phyloP scores from a whole-genome alignment of 2,113 vertebrate species.

The Thomomys bottae region DNA sequence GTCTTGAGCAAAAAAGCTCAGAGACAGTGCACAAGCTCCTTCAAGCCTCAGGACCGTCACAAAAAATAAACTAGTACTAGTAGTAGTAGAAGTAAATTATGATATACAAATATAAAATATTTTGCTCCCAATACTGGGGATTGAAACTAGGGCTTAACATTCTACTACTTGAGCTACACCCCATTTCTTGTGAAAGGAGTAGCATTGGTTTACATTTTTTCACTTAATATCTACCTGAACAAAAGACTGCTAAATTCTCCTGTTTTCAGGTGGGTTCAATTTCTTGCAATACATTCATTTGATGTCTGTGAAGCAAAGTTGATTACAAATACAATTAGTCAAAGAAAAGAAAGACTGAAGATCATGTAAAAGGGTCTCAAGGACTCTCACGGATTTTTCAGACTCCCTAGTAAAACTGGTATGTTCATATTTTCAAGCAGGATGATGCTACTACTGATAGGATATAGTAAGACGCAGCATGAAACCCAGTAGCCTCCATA shows the following conservation, averaged over 20 bases:
- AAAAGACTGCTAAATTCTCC: background rate
- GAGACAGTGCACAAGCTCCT: no score
- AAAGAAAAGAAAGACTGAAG: background rate
- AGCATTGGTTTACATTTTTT: background rate
- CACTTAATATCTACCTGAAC: background rate
- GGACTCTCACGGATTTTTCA: background rate
- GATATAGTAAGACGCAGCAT: background rate
- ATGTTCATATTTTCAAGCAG: background rate
- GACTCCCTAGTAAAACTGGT: background rate
- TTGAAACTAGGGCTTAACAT: no score
- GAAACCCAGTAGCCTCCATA: background rate
- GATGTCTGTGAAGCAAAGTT: background rate
- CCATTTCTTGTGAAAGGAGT: background rate
- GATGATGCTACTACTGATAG: background rate
- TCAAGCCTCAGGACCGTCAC: no score
- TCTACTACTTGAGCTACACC: no score
- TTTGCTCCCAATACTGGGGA: no score
- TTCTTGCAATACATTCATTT: background rate
- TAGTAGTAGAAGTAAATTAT: background rate
- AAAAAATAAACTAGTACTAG: no score
- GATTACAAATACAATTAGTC: background rate
- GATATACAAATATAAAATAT: constrained; percentile 2
- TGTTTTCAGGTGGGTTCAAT: background rate
- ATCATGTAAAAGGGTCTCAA: background rate
- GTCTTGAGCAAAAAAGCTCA: no score